Evolutionary conservation across 1,140 invertebrate species (phyloP), one percentile per base, ranked within the genome.

Genomic region (Bombus waltoni): DNA sequence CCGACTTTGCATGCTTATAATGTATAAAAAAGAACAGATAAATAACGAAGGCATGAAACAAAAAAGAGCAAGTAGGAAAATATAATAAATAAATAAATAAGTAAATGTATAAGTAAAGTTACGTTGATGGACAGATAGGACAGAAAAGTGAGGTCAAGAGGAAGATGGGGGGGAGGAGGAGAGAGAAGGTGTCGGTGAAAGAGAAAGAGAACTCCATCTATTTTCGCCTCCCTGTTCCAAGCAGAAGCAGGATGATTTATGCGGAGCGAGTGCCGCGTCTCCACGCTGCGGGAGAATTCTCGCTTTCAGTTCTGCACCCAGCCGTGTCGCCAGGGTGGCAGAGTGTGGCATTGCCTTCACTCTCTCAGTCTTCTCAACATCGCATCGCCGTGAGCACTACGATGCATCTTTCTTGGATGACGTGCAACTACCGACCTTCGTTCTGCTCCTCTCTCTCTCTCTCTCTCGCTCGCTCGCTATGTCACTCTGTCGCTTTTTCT

Each of bases 191-290:
- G 57, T 42, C 57, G 25, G 38, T 5, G 28, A 38, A 11, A 47
- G 35, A 73, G 71, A 40, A 47, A 38, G 83, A 77, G 83, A 71
- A 76, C 83, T 86, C 86, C 91, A 91, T 91, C 89, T 92, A 92
- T 92, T 92, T 92, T 92, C 89, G 88, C 89, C 87, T 88, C 72
- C 89, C 86, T 88, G 91, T 87, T 92, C 83, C 79, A 78, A 89
- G 85, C 89, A 92, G 91, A 92, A 91, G 87, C 87, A 82, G 91
- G 87, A 92, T 92, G 92, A 92, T 92, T 92, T 92, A 92, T 92
- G 89, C 81, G 90, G 83, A 88, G 91, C 90, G 90, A 89, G 91
- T 92, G 91, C 89, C 89, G 89, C 85, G 88, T 81, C 87, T 90
- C 85, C 81, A 86, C 91, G 87, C 91, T 85, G 89, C 91, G 88